Conservation (phyloP, 2,797 vertebrate genomes). For the Corythornis leucogaster region DNA sequence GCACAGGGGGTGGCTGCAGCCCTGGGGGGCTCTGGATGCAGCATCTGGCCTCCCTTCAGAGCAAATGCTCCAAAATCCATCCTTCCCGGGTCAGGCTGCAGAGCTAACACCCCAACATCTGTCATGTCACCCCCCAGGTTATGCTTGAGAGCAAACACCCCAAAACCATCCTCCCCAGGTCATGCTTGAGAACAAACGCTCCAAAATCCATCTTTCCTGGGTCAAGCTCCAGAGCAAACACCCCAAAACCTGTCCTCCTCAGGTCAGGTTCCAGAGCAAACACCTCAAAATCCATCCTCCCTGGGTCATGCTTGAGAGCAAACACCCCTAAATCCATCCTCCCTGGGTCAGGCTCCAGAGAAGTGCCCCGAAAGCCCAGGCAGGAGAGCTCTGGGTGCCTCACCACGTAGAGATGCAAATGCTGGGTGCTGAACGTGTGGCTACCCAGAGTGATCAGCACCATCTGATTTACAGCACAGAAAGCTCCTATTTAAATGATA, state of each 20-base stretch:
- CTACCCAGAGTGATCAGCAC: not conserved
- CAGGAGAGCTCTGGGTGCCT: not conserved
- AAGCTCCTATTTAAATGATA: not conserved
- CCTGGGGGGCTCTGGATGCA: not conserved
- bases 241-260: not conserved
- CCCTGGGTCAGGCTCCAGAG: not conserved
- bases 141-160: too few relatives aligned
- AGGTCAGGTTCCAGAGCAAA: not conserved
- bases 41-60: not conserved
- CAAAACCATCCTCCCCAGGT: too few relatives aligned
- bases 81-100: not conserved
- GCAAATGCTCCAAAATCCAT: not conserved
- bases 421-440: not conserved
- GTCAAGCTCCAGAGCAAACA: not conserved
- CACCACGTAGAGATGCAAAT: fast-evolving
- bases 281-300: not conserved
- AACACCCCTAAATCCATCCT: not conserved
- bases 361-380: not conserved
- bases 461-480: not conserved
- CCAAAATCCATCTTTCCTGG: not conserved
- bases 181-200: not conserved
- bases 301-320: not conserved
- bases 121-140: too few relatives aligned
- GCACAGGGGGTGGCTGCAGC: not conserved
- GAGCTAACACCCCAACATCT: not conserved